Evolutionary conservation across 2,888 invertebrate species (phyloP).

Genomic region (Callyntrura sp.): DNA sequence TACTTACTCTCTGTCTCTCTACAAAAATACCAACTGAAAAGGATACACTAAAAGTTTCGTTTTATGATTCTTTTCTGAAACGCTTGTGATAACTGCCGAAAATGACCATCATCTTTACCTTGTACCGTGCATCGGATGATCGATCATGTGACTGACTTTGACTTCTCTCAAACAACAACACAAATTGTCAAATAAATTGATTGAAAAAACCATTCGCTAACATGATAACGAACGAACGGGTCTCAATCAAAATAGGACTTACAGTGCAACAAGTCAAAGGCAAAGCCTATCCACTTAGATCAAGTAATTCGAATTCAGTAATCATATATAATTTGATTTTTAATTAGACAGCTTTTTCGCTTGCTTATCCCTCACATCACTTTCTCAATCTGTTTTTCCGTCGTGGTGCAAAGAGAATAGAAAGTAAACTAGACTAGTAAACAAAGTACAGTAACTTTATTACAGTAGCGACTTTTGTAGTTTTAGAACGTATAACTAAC

Average conservation of each 20-base stretch:
- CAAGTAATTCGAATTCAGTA: conserved; percentile 80
- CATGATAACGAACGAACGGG: conserved; percentile 70
- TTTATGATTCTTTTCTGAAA: conserved; percentile 63
- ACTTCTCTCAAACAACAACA: conserved; percentile 58
- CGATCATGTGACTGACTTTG: conserved; percentile 74
- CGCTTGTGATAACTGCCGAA: conserved; percentile 74
- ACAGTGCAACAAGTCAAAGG: conserved; percentile 81
- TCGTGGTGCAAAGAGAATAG: background rate
- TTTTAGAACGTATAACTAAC: background rate
- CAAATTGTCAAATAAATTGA: conserved; percentile 50
- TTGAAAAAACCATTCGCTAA: conserved; percentile 64
- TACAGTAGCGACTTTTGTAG: background rate
- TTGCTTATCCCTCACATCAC: conserved; percentile 64
- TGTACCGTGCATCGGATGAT: conserved; percentile 61
- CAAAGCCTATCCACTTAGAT: conserved; percentile 82
- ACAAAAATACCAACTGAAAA: conserved; percentile 15
- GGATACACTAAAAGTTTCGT: conserved; percentile 33
- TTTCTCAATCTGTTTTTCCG: conserved; percentile 46
- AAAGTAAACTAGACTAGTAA: conserved; percentile 32
- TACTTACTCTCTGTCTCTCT: background rate
- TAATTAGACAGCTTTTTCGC: conserved; percentile 71
- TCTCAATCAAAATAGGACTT: conserved; percentile 71
- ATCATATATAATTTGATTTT: conserved; percentile 49
- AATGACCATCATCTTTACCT: conserved; percentile 60
- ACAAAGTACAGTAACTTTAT: background rate